Evolutionary conservation across 2,113 vertebrate genomes (phyloP).

Genomic region (Irena cyanogastra): DNA sequence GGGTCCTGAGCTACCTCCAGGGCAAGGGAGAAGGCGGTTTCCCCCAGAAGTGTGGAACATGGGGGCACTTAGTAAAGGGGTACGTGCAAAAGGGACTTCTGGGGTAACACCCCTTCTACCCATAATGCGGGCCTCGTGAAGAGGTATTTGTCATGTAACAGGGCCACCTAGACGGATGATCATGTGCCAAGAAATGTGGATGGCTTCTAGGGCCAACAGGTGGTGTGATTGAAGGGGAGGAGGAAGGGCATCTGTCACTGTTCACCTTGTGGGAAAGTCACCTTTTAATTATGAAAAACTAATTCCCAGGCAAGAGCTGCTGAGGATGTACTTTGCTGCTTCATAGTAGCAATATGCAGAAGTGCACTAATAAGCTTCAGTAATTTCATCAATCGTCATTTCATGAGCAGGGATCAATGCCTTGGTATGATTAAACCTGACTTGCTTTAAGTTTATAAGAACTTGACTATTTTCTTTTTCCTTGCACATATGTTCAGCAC

Average conservation of each 20-base stretch:
- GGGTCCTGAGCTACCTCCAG: neutral
- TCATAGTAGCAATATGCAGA: neutral
- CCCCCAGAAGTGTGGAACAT: neutral
- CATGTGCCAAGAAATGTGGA: neutral
- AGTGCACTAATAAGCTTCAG: neutral
- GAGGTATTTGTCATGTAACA: neutral
- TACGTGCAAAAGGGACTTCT: neutral
- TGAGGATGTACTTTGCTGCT: neutral
- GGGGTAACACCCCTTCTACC: neutral
- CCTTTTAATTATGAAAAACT: neutral
- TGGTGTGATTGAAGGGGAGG: accelerated
- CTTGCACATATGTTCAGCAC: neutral
- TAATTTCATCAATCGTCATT: neutral
- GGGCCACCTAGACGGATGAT: neutral
- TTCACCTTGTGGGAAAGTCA: neutral
- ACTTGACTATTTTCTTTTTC: neutral
- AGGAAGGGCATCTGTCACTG: neutral
- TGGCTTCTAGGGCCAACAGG: neutral
- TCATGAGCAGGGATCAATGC: neutral
- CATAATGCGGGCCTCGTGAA: neutral
- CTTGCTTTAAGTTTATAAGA: neutral
- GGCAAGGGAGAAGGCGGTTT: neutral
- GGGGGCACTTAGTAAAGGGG: accelerated
- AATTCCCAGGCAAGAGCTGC: neutral
- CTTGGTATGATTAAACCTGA: neutral